phyloP scores from a whole-genome alignment of 2,113 vertebrate genomes.

The Mus pahari region DNA sequence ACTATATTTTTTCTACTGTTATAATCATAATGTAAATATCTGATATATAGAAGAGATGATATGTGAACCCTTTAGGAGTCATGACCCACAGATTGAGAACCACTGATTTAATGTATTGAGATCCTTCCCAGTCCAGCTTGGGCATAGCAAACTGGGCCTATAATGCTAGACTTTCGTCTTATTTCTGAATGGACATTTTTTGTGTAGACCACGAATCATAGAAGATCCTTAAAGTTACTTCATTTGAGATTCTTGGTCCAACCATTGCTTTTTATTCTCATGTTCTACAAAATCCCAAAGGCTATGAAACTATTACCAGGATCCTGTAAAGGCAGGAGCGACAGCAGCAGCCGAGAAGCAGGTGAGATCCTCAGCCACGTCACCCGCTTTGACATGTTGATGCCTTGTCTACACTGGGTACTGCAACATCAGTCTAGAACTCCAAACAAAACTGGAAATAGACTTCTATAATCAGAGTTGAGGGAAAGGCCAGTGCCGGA shows the following conservation, averaged over 20 bases:
- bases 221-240: not conserved
- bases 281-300: not conserved
- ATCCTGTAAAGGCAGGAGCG: not conserved
- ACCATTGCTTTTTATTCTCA: not conserved
- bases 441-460: slow-evolving; percentile 20
- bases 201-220: not conserved
- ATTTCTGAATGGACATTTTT: not conserved
- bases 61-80: not conserved
- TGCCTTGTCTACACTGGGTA: not conserved
- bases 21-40: not conserved
- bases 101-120: not conserved
- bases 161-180: not conserved
- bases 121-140: not conserved
- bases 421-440: not conserved
- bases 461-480: not conserved
- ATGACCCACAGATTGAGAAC: not conserved
- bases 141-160: not conserved
- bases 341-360: not conserved
- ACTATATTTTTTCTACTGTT: not conserved
- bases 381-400: not conserved
- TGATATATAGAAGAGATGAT: not conserved
- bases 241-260: slow-evolving; percentile 6
- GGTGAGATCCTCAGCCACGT: not conserved
- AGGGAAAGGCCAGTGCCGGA: not conserved
- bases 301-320: not conserved